Evolutionary conservation across 2,888 invertebrate species (phyloP).

Genomic region (Eupithecia insigniata): DNA sequence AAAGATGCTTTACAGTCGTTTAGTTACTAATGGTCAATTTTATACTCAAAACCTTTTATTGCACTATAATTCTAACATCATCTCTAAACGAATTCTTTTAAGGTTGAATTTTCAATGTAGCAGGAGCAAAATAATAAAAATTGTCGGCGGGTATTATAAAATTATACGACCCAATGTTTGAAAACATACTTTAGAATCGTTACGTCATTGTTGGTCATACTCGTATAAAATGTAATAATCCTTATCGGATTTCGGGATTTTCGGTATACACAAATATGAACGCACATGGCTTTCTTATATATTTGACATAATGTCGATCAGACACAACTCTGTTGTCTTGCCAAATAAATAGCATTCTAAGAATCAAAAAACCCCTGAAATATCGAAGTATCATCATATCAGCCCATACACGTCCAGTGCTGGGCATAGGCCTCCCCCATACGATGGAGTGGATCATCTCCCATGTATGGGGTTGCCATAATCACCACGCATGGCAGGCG

Average conservation of each 20-base stretch:
- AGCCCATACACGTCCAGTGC: too few species aligned
- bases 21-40: constrained; percentile 46
- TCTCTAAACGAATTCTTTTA: constrained; percentile 28
- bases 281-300: too few species aligned
- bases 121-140: constrained; percentile 43
- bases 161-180: constrained; percentile 74
- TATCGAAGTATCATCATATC: background rate
- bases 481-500: too few species aligned
- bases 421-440: too few species aligned
- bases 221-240: constrained; percentile 72
- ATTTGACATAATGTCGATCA: too few species aligned
- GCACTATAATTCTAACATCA: background rate
- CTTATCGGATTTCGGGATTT: constrained; percentile 60
- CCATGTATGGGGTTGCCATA: too few species aligned
- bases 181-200: constrained; percentile 69
- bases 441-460: too few species aligned
- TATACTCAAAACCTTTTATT: constrained; percentile 11
- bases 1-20: constrained; percentile 56
- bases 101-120: constrained; percentile 39
- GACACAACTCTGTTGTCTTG: too few species aligned
- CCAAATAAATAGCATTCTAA: background rate
- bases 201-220: constrained; percentile 66
- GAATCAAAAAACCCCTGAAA: background rate
- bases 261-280: background rate
- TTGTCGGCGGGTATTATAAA: constrained; percentile 67